phyloP scores from a whole-genome alignment of 2,113 vertebrate genomes.

The Isichthys henryi region DNA sequence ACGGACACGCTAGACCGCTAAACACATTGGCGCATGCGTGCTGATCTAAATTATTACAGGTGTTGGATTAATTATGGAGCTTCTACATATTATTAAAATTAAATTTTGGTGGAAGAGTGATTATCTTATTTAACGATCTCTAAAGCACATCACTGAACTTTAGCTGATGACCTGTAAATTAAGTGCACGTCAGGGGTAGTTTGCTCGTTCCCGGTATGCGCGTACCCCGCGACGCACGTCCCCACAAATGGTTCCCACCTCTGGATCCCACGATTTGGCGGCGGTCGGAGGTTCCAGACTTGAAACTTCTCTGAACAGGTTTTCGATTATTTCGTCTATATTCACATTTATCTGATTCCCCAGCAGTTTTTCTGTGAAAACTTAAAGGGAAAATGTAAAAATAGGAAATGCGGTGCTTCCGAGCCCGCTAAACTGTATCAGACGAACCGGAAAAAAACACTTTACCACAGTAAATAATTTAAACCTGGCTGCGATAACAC shows the following conservation, averaged over 20 bases:
- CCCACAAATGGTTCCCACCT: slow-evolving; percentile 25
- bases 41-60: neutral
- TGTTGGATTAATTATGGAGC: neutral
- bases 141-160: neutral
- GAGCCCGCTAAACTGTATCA: neutral
- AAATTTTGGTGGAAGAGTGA: neutral
- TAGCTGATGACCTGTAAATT: neutral
- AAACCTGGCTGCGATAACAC: neutral
- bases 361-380: slow-evolving; percentile 56
- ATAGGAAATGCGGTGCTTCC: neutral
- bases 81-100: neutral
- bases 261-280: slow-evolving; percentile 40
- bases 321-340: slow-evolving; percentile 59
- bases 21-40: neutral
- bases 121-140: neutral
- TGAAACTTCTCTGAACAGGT: slow-evolving; percentile 59
- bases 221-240: neutral
- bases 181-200: neutral
- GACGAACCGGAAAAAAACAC: neutral
- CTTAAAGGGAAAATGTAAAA: slow-evolving; percentile 52
- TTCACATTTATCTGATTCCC: slow-evolving; percentile 36
- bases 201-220: neutral
- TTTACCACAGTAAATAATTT: neutral
- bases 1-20: neutral
- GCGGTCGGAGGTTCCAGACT: slow-evolving; percentile 33